phyloP scores from a whole-genome alignment of 2,113 vertebrate species.

The Hypanus sabinus region DNA sequence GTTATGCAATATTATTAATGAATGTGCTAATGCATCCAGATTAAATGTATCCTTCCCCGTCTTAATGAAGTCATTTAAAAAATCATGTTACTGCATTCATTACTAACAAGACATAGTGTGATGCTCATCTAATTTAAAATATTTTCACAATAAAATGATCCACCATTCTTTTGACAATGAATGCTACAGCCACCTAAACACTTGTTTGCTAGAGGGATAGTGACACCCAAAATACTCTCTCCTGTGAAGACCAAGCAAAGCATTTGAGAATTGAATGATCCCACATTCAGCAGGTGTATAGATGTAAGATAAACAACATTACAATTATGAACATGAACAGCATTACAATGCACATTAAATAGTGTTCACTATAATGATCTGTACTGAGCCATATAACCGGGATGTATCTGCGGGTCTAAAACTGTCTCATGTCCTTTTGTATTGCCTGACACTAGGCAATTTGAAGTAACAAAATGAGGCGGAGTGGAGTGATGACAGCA shows the following conservation, averaged over 20 bases:
- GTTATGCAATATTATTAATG: background rate
- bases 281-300: background rate
- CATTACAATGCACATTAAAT: background rate
- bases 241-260: background rate
- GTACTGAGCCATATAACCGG: too few relatives aligned
- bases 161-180: background rate
- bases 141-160: constrained; percentile 1
- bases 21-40: background rate
- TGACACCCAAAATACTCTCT: background rate
- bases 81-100: background rate
- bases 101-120: background rate
- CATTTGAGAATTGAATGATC: background rate
- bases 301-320: background rate
- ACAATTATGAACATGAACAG: too few relatives aligned
- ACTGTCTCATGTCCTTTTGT: background rate
- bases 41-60: background rate
- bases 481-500: too few relatives aligned
- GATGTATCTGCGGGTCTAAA: background rate
- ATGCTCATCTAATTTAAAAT: background rate
- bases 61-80: constrained; percentile 6
- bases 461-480: background rate
- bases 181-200: background rate
- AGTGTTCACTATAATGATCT: background rate
- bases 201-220: background rate
- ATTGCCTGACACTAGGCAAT: background rate